Evolutionary conservation across 2,888 invertebrate genomes (phyloP).

Genomic region (Glyphotaelius pellucidus): DNA sequence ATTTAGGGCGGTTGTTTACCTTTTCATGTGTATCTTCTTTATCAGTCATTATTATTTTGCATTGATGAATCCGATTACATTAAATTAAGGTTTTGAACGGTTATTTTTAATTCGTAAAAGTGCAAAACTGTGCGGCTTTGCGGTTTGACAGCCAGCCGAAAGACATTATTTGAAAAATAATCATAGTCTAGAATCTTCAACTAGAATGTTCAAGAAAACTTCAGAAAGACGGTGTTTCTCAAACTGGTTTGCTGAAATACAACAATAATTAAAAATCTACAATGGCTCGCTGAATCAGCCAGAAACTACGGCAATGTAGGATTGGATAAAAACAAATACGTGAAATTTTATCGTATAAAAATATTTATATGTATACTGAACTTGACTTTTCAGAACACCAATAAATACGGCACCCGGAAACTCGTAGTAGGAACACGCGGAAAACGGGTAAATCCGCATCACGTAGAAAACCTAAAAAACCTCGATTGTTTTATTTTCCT

Average conservation of each 20-base stretch:
- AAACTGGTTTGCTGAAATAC: not conserved
- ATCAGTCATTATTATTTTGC: constrained; percentile 36
- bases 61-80: not conserved
- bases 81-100: not conserved
- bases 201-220: constrained; percentile 44
- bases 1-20: constrained; percentile 18
- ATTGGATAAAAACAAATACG: too few relatives aligned
- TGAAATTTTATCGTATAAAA: too few relatives aligned
- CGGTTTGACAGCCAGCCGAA: constrained; percentile 3
- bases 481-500: too few relatives aligned
- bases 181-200: not conserved
- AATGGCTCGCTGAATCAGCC: too few relatives aligned
- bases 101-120: not conserved
- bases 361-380: too few relatives aligned
- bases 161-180: constrained; percentile 31
- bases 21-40: constrained; percentile 51
- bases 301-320: too few relatives aligned
- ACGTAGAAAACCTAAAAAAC: too few relatives aligned
- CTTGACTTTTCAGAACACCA: too few relatives aligned
- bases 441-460: too few relatives aligned
- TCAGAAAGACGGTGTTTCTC: not conserved
- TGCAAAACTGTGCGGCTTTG: not conserved
- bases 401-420: too few relatives aligned
- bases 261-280: not conserved
- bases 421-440: too few relatives aligned